A percentile compares a stretch with the other conserved stretches of the same genome.
These are phyloP conservation scores for Agrochola macilenta DNA, from an alignment of 2,888 invertebrate genomes.

Conservation along the genomic window DNA sequence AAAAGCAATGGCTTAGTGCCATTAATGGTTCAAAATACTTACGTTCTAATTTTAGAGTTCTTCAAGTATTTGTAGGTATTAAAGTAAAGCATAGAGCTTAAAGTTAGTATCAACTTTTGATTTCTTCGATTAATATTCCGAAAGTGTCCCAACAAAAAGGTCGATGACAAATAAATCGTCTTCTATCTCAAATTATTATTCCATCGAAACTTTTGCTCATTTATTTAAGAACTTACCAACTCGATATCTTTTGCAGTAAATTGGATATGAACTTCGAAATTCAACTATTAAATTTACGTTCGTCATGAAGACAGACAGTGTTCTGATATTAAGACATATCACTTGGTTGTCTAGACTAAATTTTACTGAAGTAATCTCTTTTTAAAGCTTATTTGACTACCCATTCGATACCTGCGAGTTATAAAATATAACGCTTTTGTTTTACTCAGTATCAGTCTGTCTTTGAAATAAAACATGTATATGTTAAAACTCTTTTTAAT, in stretches of 20 bases:
- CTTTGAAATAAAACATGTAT: not conserved
- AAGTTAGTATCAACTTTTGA: conserved; percentile 35
- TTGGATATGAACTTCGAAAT: conserved; percentile 49
- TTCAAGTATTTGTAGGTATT: conserved; percentile 13
- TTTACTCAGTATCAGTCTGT: not conserved
- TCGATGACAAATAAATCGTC: conserved; percentile 59
- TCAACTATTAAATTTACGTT: conserved; percentile 61
- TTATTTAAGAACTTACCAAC: conserved; percentile 55
- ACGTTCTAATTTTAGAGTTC: not conserved
- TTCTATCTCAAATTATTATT: conserved; percentile 58
- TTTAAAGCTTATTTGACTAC: conserved; percentile 31
- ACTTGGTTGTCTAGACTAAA: conserved; percentile 43
- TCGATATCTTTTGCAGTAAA: conserved; percentile 60
- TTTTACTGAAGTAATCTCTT: conserved; percentile 4
- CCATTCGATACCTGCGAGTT: conserved; percentile 1
- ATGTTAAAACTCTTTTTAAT: not conserved
- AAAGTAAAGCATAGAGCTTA: conserved; percentile 11
- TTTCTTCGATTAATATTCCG: conserved; percentile 54
- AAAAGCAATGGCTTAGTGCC: not conserved
- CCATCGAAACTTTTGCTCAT: conserved; percentile 54
- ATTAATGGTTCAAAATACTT: not conserved
- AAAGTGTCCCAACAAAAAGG: conserved; percentile 54
- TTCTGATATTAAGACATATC: conserved; percentile 50
- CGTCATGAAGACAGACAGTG: conserved; percentile 38
- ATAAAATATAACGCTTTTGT: conserved; percentile 1